A percentile compares a stretch with the other conserved stretches of the same genome.
phyloP scores from a whole-genome alignment of 2,797 vertebrate species.

The Bovichtus variegatus region DNA sequence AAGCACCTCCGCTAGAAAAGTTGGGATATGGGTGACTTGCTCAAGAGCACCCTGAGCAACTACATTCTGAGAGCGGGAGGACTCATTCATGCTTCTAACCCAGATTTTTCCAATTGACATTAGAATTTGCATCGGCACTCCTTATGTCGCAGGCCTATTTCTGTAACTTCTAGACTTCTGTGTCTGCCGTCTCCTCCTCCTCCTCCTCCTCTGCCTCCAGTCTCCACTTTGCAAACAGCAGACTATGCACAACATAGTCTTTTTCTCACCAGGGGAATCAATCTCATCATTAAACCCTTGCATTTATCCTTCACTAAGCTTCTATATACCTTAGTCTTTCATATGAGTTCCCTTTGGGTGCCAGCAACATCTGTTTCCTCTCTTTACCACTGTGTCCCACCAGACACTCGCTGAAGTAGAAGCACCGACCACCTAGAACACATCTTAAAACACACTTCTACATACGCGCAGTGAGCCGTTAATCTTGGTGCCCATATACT shows the following conservation, averaged over 20 bases:
- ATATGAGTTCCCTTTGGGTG: conserved; percentile 59
- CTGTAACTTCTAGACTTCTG: background rate
- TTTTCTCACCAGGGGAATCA: conserved; percentile 59
- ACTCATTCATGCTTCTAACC: conserved; percentile 9
- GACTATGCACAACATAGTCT: conserved; percentile 35
- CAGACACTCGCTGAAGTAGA: conserved; percentile 58
- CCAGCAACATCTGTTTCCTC: conserved; percentile 80
- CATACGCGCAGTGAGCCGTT: conserved; percentile 52
- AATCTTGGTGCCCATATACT: conserved; percentile 47
- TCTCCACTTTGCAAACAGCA: conserved; percentile 44
- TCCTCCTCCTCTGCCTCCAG: conserved; percentile 9
- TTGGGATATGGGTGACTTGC: background rate
- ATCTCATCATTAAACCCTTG: conserved; percentile 69
- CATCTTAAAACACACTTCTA: conserved; percentile 57
- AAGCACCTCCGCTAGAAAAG: background rate
- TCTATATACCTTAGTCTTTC: conserved; percentile 64
- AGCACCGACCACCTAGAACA: conserved; percentile 59
- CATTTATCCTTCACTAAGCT: conserved; percentile 77
- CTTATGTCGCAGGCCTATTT: conserved; percentile 13
- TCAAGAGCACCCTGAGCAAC: background rate
- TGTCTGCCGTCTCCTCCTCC: background rate
- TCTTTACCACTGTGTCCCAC: conserved; percentile 65
- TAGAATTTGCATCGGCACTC: background rate
- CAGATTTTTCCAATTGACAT: conserved; percentile 20
- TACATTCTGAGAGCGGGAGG: background rate